Conservation (phyloP, 2,888 invertebrate species). For the Thymelicus sylvestris region DNA sequence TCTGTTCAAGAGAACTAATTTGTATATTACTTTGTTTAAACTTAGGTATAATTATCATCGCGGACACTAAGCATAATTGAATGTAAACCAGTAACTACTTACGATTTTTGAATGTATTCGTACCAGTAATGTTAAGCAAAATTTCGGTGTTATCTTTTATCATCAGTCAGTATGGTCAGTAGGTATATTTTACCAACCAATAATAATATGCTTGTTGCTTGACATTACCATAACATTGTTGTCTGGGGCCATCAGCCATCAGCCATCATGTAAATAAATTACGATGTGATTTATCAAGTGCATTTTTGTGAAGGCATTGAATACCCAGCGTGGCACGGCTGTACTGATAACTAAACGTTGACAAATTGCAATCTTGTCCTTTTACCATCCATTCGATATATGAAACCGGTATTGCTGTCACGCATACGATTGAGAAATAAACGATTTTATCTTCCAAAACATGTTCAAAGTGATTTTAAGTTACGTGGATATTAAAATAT, state of each 20-base stretch:
- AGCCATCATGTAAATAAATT: slow-evolving; percentile 5
- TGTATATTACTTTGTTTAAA: no score
- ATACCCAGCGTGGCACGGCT: background rate
- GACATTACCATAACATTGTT: slow-evolving; percentile 8
- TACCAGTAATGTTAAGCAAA: no score
- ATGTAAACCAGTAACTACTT: no score
- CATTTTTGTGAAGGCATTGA: slow-evolving; percentile 20
- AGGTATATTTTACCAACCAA: background rate
- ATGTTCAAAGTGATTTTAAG: background rate
- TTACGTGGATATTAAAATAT: no score
- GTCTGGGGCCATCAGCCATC: background rate
- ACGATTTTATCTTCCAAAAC: background rate
- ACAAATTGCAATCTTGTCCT: slow-evolving; percentile 15
- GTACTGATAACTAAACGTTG: slow-evolving; percentile 13
- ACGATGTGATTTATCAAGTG: slow-evolving; percentile 8
- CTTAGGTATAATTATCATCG: no score
- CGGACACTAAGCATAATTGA: no score
- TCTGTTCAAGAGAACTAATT: no score
- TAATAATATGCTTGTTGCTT: background rate
- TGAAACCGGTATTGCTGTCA: slow-evolving; percentile 12
- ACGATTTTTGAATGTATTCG: no score
- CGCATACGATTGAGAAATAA: background rate
- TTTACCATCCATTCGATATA: slow-evolving; percentile 2
- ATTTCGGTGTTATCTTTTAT: no score
- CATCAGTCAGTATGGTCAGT: background rate